phyloP scores from a whole-genome alignment of 2,797 vertebrate species.

The Neomorphus geoffroyi region DNA sequence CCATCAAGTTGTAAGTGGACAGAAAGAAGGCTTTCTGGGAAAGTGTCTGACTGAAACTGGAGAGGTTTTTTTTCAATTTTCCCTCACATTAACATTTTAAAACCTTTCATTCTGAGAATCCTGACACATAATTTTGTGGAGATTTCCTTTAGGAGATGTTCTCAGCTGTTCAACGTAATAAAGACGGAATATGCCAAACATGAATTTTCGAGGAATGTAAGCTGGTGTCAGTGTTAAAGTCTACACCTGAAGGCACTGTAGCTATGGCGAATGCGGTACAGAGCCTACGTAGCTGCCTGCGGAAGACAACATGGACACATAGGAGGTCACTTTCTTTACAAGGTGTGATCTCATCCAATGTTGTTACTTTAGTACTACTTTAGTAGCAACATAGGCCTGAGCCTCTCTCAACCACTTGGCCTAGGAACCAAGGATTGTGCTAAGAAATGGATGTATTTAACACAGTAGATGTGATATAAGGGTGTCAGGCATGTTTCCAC shows the following conservation, averaged over 20 bases:
- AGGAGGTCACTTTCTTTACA: background rate
- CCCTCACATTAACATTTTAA: background rate
- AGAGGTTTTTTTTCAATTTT: background rate
- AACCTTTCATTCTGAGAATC: background rate
- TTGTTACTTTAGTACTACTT: too few relatives aligned
- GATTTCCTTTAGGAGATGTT: conserved; percentile 16
- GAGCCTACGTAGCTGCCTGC: background rate
- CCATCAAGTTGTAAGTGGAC: accelerated
- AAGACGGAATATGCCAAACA: background rate
- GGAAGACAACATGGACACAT: background rate
- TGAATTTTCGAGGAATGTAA: background rate
- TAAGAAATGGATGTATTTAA: background rate
- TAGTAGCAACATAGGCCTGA: background rate
- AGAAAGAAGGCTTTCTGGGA: background rate
- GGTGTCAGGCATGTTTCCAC: background rate
- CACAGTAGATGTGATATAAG: background rate
- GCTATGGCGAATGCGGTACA: background rate
- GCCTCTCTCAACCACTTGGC: background rate
- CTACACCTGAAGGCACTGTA: background rate
- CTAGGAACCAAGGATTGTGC: background rate
- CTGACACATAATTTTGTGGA: background rate
- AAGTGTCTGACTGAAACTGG: background rate
- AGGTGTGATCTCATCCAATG: background rate
- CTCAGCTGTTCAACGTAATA: background rate
- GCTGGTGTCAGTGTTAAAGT: background rate